Evolutionary conservation across 2,888 invertebrate species (phyloP), one percentile per base, ranked within the genome.

Genomic region (Caenorhabditis panamensis): DNA sequence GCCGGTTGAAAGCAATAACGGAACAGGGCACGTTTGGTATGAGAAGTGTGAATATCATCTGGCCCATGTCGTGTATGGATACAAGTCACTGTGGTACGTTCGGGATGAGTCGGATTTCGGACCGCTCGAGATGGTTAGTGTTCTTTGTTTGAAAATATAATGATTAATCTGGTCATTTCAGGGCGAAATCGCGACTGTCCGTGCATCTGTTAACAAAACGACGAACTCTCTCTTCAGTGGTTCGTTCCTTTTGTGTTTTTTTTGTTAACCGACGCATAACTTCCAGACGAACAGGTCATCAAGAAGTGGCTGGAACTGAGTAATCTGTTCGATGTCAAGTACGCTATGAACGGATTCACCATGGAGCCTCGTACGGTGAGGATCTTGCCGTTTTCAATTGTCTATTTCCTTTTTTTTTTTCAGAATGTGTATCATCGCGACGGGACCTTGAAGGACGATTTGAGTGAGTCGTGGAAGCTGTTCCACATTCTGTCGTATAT

Each of bases 231-330:
- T n/a, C n/a, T n/a, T n/a, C n/a, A n/a, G n/a, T n/a, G n/a, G n/a
- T n/a, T n/a, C n/a, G n/a, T n/a, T n/a, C n/a, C n/a, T n/a, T n/a
- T n/a, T n/a, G n/a, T n/a, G n/a, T n/a, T n/a, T n/a, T n/a, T n/a
- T n/a, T n/a, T n/a, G n/a, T n/a, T n/a, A n/a, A n/a, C n/a, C n/a
- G n/a, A n/a, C n/a, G n/a, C n/a, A n/a, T n/a, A n/a, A n/a, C n/a
- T n/a, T n/a, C n/a, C n/a, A 75, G 75, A 31, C 11, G 44, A 59
- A 5, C 20, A 28, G 24, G 9, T 75, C 18, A 24, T 44, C n/a
- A 47, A 61, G 9, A 75, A 73, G 11, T 75, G 75, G 75, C 22
- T 75, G 53, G 75, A 75, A 36, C 28, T 75, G 8, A 31, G 28
- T 0, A 20, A 31, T 9, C 18, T 75, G 9, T 75, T 75, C 66